Evolutionary conservation across 37 sponge, comb jelly and placozoan genomes (phyloP).

Genomic region (Cliona cf. orientalis): DNA sequence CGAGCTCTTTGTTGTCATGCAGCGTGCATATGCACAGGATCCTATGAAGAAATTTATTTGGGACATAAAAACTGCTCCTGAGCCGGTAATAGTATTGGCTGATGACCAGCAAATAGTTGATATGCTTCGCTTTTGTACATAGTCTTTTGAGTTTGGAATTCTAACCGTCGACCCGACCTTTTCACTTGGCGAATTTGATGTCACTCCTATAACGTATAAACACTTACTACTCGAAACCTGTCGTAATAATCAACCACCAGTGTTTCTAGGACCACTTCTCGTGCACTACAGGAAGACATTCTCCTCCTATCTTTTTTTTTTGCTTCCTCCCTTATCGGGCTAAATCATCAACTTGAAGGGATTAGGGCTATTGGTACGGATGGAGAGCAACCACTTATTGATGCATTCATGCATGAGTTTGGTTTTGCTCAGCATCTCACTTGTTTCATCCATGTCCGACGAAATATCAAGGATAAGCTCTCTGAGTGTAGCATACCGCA

Average conservation of each 20-base stretch:
- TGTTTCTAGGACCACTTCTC: slow-evolving; percentile 44
- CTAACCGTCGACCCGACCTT: slow-evolving; percentile 67
- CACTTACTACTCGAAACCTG: slow-evolving; percentile 48
- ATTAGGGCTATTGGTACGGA: slow-evolving; percentile 54
- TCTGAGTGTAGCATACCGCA: slow-evolving; percentile 12
- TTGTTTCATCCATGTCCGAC: slow-evolving; percentile 52
- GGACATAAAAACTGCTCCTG: slow-evolving; percentile 42
- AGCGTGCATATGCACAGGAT: slow-evolving; percentile 44
- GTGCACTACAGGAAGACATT: slow-evolving; percentile 52
- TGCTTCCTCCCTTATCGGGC: slow-evolving; percentile 44
- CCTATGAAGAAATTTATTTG: slow-evolving; percentile 32
- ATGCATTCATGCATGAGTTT: slow-evolving; percentile 53
- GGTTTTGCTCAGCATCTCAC: slow-evolving; percentile 38
- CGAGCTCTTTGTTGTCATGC: slow-evolving; percentile 60
- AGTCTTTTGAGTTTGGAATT: slow-evolving; percentile 15
- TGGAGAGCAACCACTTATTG: slow-evolving; percentile 39
- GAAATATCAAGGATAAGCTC: slow-evolving; percentile 48
- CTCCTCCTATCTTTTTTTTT: slow-evolving; percentile 42
- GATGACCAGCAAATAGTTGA: slow-evolving; percentile 36
- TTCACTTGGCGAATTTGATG: slow-evolving; percentile 55
- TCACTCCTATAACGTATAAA: slow-evolving; percentile 48
- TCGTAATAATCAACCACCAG: slow-evolving; percentile 19
- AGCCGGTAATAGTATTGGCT: slow-evolving; percentile 61
- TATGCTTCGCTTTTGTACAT: slow-evolving; percentile 48
- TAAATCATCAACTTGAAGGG: slow-evolving; percentile 30